Evolutionary conservation across 2,113 vertebrate genomes (phyloP).

Genomic region (Prochilodus magdalenae): DNA sequence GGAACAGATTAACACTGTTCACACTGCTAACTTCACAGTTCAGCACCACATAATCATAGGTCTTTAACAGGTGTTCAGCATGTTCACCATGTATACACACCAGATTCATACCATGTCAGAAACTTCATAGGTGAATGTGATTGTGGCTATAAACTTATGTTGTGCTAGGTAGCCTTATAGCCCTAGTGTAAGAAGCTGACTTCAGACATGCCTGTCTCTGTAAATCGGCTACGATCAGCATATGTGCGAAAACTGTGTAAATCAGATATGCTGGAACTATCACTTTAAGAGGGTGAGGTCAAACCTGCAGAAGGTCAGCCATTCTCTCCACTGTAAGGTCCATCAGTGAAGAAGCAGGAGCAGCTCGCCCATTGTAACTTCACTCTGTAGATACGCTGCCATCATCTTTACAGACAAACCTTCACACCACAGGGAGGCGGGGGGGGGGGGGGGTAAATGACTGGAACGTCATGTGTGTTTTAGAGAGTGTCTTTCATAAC

Average conservation of each 20-base stretch:
- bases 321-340: conserved; percentile 6
- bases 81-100: no score
- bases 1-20: no score
- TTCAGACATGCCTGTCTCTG: neutral
- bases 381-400: neutral
- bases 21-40: no score
- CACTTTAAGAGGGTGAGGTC: conserved; percentile 1
- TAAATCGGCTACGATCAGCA: neutral
- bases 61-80: no score
- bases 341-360: neutral
- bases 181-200: no score
- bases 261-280: neutral
- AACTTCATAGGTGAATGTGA: no score
- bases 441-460: neutral
- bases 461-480: neutral
- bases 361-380: conserved; percentile 29
- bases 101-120: no score
- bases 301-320: conserved; percentile 11
- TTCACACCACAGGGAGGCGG: neutral
- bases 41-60: no score
- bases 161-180: no score
- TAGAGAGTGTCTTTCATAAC: neutral
- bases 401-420: neutral
- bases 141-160: no score
- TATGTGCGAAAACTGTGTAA: neutral